A percentile compares a stretch with the other conserved stretches of the same genome.
phyloP scores from a whole-genome alignment of 2,888 invertebrate genomes.

The Oligia strigilis region DNA sequence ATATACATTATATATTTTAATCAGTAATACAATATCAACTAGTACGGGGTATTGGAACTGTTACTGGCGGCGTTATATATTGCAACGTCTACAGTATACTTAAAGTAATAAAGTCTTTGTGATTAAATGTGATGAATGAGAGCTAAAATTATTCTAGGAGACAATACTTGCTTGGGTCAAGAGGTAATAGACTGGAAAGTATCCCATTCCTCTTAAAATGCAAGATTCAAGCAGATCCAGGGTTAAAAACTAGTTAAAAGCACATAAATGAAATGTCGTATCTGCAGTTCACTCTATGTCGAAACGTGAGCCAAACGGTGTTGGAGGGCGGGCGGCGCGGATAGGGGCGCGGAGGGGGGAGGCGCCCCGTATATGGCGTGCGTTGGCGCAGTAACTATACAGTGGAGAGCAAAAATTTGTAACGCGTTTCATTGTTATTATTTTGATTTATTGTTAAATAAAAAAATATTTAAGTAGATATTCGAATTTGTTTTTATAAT shows the following conservation, averaged over 20 bases:
- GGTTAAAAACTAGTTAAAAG: not conserved
- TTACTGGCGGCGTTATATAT: too few species aligned
- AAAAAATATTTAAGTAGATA: rapidly evolving
- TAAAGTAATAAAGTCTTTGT: too few species aligned
- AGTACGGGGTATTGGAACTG: too few species aligned
- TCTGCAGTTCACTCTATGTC: conserved; percentile 73
- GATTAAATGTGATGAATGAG: too few species aligned
- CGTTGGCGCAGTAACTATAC: conserved; percentile 80
- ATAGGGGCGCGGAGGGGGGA: conserved; percentile 74
- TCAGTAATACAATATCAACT: too few species aligned
- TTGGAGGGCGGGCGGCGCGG: conserved; percentile 78
- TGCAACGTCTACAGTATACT: too few species aligned
- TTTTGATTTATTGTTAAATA: not conserved
- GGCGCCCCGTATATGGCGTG: conserved; percentile 84
- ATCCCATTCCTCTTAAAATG: not conserved
- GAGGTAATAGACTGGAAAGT: not conserved
- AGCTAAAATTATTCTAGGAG: too few species aligned
- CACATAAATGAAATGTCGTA: conserved; percentile 13
- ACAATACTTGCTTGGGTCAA: too few species aligned
- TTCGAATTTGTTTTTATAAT: not conserved
- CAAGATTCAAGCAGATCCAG: not conserved
- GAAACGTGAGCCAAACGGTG: conserved; percentile 85
- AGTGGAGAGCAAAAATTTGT: conserved; percentile 65
- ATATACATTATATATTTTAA: too few species aligned
- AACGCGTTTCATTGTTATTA: conserved; percentile 18